Evolutionary conservation across 23 tunicate species (phyloP).

Genomic region (Halocynthia roretzi): DNA sequence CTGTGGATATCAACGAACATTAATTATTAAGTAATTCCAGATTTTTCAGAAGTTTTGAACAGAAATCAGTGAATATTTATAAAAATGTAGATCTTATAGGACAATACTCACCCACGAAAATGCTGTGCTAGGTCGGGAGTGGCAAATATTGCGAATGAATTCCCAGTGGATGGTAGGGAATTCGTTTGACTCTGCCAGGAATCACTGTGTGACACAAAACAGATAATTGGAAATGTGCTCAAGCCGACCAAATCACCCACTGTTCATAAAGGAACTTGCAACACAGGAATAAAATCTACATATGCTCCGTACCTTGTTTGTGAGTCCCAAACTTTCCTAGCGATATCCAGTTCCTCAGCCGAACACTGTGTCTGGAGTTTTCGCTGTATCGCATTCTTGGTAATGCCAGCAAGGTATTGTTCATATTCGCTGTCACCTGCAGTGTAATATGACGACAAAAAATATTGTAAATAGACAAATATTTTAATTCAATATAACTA

Average conservation of each 20-base stretch:
- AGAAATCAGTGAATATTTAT: too few species aligned
- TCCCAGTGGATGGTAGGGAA: neutral
- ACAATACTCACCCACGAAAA: neutral
- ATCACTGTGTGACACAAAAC: neutral
- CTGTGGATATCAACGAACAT: too few species aligned
- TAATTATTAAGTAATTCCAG: too few species aligned
- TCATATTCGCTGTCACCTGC: conserved; percentile 7
- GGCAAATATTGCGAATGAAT: neutral
- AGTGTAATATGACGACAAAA: neutral
- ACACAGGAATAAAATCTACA: neutral
- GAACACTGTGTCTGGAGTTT: neutral
- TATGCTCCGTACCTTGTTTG: neutral
- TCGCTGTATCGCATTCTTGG: conserved; percentile 5
- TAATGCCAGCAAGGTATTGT: conserved; percentile 6
- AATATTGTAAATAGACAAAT: too few species aligned
- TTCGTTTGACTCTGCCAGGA: neutral
- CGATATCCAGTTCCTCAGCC: neutral
- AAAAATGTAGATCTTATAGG: too few species aligned
- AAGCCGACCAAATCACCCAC: neutral
- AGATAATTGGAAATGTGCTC: neutral
- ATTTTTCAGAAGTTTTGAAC: too few species aligned
- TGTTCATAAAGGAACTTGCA: neutral
- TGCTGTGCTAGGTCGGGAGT: conserved; percentile 10
- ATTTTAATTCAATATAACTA: too few species aligned
- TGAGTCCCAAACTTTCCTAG: neutral